Base-by-base conservation (phyloP, 2,888 invertebrate species). In the Stramonita haemastoma region DNA sequence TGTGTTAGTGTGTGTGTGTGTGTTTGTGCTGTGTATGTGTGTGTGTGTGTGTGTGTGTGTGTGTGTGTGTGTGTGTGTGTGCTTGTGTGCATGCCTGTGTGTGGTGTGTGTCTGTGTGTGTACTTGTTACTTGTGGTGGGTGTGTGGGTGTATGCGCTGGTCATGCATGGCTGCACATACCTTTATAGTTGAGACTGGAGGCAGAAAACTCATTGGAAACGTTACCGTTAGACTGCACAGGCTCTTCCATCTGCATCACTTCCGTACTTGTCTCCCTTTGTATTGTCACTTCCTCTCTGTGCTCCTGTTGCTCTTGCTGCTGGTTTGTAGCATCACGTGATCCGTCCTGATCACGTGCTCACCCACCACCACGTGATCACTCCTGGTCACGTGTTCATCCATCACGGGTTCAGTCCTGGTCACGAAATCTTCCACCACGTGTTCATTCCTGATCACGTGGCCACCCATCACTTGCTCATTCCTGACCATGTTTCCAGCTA, bases 141-240 rank as follows among this genome's bases (percentile, higher is more conserved):
- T 46, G 46, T 8, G 8, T 46, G 46, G 2, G 46, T 46, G 46
- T 46, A 8, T 46, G 8, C 8, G 46, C 46, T 2, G 4, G 8
- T 46, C 77, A 32, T 6, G 34, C 79, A 22, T 26, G n/a, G 11
- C 22, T n/a, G 73, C 26, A 73, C 79, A n/a, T 19, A 85, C 85
- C 85, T 85, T 29, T 34, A n/a, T 85, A 85, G 29, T 85, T 85
- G 29, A n/a, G 17, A 29, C 85, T 85, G 85, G 85, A 85, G 17
- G 85, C 85, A 6, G 85, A 57, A 57, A 85, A 85, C 8, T 85
- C 85, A n/a, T 57, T 22, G 26, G 19, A 2, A 13, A 85, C 85
- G 17, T 85, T 57, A 29, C 85, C 85, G 29, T 85, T 85, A 29
- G 85, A 57, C 57, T 85, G 57, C n/a, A 17, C 5, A 1, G 26